A percentile compares a stretch with the other conserved stretches of the same genome.
These are phyloP conservation scores for Cyprinus carpio DNA, from an alignment of 2,113 vertebrate species.

Conservation along the genomic window DNA sequence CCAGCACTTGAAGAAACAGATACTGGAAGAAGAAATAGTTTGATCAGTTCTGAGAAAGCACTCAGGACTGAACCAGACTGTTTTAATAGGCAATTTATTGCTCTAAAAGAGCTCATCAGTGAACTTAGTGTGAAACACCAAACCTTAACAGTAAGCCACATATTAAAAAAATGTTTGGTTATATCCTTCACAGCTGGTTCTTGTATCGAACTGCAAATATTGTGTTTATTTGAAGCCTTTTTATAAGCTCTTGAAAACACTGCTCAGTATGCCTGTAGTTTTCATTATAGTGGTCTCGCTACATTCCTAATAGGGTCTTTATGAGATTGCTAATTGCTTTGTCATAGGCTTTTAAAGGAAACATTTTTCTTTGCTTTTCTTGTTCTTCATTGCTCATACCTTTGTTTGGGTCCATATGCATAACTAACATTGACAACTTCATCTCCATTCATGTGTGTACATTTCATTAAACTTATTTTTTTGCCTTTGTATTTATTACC, in stretches of 20 bases:
- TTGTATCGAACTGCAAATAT: background rate
- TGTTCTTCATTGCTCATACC: constrained; percentile 12
- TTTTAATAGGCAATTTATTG: constrained; percentile 42
- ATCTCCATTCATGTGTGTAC: background rate
- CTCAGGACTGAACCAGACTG: background rate
- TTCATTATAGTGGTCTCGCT: background rate
- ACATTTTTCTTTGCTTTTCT: constrained; percentile 2
- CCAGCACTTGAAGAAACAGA: background rate
- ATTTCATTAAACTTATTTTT: background rate
- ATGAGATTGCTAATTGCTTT: constrained; percentile 3
- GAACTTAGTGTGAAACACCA: constrained; percentile 19
- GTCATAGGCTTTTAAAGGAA: background rate
- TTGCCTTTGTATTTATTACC: background rate
- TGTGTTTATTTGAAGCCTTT: background rate
- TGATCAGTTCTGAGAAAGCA: background rate
- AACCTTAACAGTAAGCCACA: constrained; percentile 19
- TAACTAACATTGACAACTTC: constrained; percentile 40
- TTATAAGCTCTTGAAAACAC: background rate
- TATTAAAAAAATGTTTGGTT: background rate
- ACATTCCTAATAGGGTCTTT: background rate
- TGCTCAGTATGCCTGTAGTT: background rate
- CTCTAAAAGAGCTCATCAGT: constrained; percentile 25
- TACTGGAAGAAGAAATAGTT: background rate
- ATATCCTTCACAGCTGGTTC: constrained; percentile 9
- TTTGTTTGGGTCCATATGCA: constrained; percentile 5